Base-by-base conservation (phyloP, 1,140 invertebrate species). In the Muscidifurax raptorellus region DNA sequence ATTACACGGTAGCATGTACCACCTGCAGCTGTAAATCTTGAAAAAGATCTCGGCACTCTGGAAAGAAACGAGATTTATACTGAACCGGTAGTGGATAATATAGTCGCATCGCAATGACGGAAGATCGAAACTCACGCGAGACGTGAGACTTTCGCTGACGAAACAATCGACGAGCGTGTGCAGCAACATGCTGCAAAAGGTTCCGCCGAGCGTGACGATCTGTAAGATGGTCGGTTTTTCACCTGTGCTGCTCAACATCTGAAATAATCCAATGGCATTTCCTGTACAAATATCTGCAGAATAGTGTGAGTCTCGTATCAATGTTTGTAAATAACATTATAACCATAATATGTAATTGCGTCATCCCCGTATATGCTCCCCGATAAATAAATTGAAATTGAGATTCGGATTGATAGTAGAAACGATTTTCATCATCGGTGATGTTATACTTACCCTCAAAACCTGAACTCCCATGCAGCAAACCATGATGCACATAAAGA, bases 161-260 rank as follows among this genome's bases (percentile, higher is more conserved):
- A 77, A 52, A 52, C 75, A 77, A 27, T 77, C 40, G 25, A 77
- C 44, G 9, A 77, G 44, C 13, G 75, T 77, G 25, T 77, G 75
- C n/a, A 77, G 15, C 75, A 77, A 47, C 75, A 77, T 47, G 1
- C 12, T 47, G 27, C 25, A 77, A 5, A 77, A 18, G n/a, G 44
- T 77, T 10, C 75, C 75, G 12, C 44, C 13, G 5, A 77, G 25
- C 44, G 75, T 77, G 40, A 77, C 3, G 5, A 52, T 22, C 30
- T 77, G 75, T 1, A 77, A 10, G 2, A 2, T 22, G 0, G 22
- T 25, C 0, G 75, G 40, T 28, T 47, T 77, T 5, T 77, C 40
- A 4, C 3, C 44, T 2, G 25, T 13, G 4, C n/a, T 25, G 6
- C 27, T 25, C 4, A 77, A n/a, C 44, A 77, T 52, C 75, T 77